Conservation (phyloP, 2,113 vertebrate genomes). For the Upupa epops region DNA sequence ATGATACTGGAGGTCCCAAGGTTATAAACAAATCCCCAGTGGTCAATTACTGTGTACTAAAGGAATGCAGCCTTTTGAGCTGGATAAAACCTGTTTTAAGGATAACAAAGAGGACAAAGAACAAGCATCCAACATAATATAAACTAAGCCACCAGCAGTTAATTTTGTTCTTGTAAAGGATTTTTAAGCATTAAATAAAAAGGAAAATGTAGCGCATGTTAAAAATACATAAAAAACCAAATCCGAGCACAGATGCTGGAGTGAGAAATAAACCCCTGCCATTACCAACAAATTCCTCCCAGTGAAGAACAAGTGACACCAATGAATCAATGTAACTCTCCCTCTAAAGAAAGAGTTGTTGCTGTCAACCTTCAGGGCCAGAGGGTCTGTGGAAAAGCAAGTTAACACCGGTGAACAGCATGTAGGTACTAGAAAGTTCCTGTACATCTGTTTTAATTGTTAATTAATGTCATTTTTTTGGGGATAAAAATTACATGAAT, state of each 20-base stretch:
- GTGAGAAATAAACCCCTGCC: neutral
- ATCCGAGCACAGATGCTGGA: neutral
- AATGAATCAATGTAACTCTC: neutral
- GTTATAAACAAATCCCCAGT: neutral
- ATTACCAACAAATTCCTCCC: neutral
- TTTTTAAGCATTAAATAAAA: neutral
- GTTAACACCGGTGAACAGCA: neutral
- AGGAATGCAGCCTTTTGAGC: constrained; percentile 1
- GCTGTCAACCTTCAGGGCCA: neutral
- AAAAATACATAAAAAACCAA: neutral
- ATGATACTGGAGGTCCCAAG: neutral
- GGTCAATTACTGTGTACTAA: neutral
- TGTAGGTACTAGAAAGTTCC: neutral
- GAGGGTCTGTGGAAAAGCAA: neutral
- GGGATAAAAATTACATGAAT: neutral
- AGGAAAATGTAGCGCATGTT: neutral
- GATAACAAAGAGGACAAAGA: neutral
- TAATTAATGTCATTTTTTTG: neutral
- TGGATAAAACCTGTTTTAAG: neutral
- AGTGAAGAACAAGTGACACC: neutral
- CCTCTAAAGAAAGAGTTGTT: neutral
- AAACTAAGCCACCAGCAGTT: neutral
- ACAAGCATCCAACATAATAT: neutral
- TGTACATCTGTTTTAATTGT: neutral
- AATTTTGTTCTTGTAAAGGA: neutral